Evolutionary conservation across 2,113 vertebrate species (phyloP).

Genomic region (Mungos mungo): DNA sequence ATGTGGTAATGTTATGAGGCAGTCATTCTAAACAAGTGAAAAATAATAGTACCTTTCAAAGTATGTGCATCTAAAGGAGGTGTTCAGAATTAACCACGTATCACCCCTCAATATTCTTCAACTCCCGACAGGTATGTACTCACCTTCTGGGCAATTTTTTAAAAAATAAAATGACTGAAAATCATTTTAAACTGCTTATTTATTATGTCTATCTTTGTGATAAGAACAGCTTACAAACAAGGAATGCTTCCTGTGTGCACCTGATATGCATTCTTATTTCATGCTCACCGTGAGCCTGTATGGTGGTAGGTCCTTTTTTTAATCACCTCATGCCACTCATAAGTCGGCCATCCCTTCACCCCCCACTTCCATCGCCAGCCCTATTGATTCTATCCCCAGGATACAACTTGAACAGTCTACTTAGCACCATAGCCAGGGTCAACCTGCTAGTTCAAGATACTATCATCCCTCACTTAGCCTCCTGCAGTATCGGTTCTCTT

Average conservation of each 20-base stretch:
- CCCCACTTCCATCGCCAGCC: background rate
- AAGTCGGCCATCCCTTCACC: background rate
- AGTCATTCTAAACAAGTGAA: background rate
- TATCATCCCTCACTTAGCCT: background rate
- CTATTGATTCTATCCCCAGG: background rate
- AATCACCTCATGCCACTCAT: background rate
- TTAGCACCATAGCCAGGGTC: background rate
- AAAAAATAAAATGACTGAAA: background rate
- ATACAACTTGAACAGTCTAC: background rate
- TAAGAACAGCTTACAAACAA: background rate
- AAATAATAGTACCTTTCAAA: background rate
- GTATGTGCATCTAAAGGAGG: background rate
- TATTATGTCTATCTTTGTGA: background rate
- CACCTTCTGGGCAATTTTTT: background rate
- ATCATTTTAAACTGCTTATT: background rate
- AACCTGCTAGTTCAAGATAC: constrained; percentile 7
- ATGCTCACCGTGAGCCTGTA: background rate
- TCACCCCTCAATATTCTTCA: background rate
- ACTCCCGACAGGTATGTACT: background rate
- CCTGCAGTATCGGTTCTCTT: background rate
- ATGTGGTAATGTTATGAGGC: background rate
- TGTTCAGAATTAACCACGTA: background rate
- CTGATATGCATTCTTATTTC: background rate
- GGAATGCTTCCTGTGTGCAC: background rate
- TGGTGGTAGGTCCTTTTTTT: background rate